Percentiles rank a stretch among this genome's conserved stretches.
These are phyloP conservation scores for Poeciliopsis infans DNA, from an alignment of 2,797 vertebrate genomes.

Conservation along the genomic window DNA sequence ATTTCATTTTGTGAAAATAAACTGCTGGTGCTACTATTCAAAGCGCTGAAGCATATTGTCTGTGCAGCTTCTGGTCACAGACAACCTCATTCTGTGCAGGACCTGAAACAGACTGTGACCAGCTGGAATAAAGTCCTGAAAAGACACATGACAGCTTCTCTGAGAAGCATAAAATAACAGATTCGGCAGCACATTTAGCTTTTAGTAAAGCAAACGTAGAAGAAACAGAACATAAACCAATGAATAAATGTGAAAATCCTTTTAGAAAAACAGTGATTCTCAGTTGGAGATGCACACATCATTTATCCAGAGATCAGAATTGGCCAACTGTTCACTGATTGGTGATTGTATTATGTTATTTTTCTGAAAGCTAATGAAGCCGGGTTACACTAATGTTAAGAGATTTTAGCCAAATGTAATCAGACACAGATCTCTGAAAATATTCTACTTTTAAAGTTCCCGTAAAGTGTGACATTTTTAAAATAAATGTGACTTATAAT, in stretches of 20 bases:
- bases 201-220: conserved; percentile 19
- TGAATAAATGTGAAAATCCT: not conserved
- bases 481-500: too few species aligned
- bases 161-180: conserved; percentile 13
- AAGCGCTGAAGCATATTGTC: conserved; percentile 40
- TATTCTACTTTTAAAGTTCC: too few species aligned
- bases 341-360: too few species aligned
- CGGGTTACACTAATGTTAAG: too few species aligned
- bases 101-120: conserved; percentile 44
- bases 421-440: too few species aligned
- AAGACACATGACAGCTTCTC: conserved; percentile 16
- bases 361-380: too few species aligned
- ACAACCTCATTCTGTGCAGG: conserved; percentile 24
- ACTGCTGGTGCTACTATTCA: conserved; percentile 30
- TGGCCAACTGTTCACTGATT: not conserved
- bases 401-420: too few species aligned
- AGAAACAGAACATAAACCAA: conserved; percentile 6
- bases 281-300: not conserved
- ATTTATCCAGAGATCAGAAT: not conserved
- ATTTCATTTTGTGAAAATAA: conserved; percentile 36
- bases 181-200: conserved; percentile 12
- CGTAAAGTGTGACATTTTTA: too few species aligned
- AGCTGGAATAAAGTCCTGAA: conserved; percentile 24
- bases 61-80: conserved; percentile 27
- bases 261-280: not conserved